Conservation (phyloP, 2,113 vertebrate genomes). For the human (Homo sapiens) region DNA sequence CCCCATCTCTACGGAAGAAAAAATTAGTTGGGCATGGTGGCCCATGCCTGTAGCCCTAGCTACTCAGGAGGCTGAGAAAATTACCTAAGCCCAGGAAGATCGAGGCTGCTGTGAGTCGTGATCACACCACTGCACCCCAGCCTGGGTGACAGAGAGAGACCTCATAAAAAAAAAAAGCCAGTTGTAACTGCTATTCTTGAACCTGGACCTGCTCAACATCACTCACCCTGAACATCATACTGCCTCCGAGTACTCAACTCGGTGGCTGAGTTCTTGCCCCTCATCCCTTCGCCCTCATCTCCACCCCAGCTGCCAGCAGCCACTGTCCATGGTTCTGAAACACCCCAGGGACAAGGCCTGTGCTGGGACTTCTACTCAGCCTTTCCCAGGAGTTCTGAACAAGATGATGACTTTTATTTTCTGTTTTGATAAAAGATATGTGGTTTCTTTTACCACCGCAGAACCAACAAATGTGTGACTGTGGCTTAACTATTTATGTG, state of each 20-base stretch:
- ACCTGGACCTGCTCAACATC: neutral
- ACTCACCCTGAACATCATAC: neutral
- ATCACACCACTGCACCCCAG: too few species aligned
- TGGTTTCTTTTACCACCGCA: neutral
- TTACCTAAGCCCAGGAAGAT: too few species aligned
- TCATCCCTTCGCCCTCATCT: neutral
- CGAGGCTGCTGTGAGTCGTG: too few species aligned
- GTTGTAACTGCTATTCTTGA: neutral
- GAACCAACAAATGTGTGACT: neutral
- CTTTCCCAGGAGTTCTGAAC: neutral
- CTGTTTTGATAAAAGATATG: neutral
- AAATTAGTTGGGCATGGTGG: too few species aligned
- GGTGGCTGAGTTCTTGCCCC: neutral
- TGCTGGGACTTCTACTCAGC: neutral
- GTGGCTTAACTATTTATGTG: neutral
- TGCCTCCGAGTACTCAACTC: neutral
- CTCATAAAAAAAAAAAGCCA: too few species aligned
- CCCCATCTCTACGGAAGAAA: too few species aligned
- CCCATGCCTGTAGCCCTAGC: too few species aligned
- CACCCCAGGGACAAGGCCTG: accelerated
- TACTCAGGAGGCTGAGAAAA: too few species aligned
- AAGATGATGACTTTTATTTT: neutral
- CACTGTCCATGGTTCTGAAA: slow-evolving; percentile 37
- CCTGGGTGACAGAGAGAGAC: too few species aligned
- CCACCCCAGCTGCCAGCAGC: accelerated